Base-by-base conservation (phyloP, 2,888 invertebrate genomes). In the Hemithea aestivaria region DNA sequence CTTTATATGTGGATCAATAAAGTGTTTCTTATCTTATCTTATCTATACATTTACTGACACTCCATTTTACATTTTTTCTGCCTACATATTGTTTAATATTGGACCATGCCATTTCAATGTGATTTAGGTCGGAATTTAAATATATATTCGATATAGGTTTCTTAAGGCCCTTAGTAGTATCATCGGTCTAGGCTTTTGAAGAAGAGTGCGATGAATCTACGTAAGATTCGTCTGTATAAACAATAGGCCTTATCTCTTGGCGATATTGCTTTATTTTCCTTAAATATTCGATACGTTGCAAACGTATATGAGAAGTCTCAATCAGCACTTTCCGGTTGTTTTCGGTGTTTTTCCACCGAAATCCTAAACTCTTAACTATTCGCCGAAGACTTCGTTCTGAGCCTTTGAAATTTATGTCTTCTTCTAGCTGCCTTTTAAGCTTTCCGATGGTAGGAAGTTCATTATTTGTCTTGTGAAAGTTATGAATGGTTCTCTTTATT, bases 401-500 rank as follows among this genome's bases (percentile, higher is more conserved):
- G 4, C 52, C 59, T 40, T 56, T 5, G 33, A 59, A 59, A 33
- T 51, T 35, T 7, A 55, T 48, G n/a, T 53, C 46, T 10, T 27
- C 8, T 5, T 48, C 4, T 33, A 47, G 7, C 20, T 41, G 38
- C 20, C 6, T 20, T 30, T 2, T 6, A 6, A 64, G 29, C 24
- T 52, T 52, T 7, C 24, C 33, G 7, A 62, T 24, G 5, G 62
- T 57, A 1, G 55, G 57, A 1, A 64, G 34, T 30, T 61, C 58
- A 27, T 66, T 62, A 16, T 60, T 37, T 2, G 51, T 52, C 3
- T 30, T 7, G 31, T 66, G 62, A 26, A 55, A 65, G 39, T 61
- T 65, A 24, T 67, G 60, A 5, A 66, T 51, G 20, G 51, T 55
- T 10, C 58, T 56, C 46, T 53, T 64, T 10, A 66, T 58, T 0